Evolutionary conservation across 2,888 invertebrate genomes (phyloP), one percentile per base, ranked within the genome.

Genomic region (Ariolimax columbianus): DNA sequence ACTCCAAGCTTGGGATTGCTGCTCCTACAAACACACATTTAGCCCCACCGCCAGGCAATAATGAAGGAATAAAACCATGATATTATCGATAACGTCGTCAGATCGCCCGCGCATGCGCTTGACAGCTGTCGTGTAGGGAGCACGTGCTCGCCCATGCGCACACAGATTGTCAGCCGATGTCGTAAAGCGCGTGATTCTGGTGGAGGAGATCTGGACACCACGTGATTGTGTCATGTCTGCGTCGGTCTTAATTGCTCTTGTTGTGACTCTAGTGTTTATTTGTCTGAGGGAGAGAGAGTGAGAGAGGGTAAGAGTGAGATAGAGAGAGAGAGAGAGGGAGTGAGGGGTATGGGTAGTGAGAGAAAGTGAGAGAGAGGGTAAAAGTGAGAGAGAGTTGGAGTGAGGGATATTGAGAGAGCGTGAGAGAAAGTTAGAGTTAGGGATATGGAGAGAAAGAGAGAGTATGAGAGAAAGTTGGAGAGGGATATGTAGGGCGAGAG

Each of bases 71-170:
- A 75, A 75, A 75, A 51, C 47, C 11, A 30, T 43, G 63, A 78
- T 40, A 26, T 36, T 38, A 11, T 59, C 26, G 38, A 78, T 78
- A 59, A 59, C n/a, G 59, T 63, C 59, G 36, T 59, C 77, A 38
- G n/a, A 40, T 59, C 38, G 36, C 7, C 40, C 11, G 59, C 77
- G 77, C 77, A 78, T 78, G 79, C 79, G 68, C n/a, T 40, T 43
- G 66, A 43, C 79, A 79, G 79, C 79, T 79, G 79, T 79, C 66
- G 66, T 30, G 43, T 30, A 9, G 66, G 23, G 63, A 14, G 79
- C 66, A 19, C 30, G 79, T 79, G 79, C 43, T 79, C n/a, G 66
- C 43, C 19, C 79, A 79, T 40, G 79, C 79, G 79, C 66, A 30
- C 11, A 38, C 0, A 47, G 43, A 66, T 40, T 79, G 79, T 79